A percentile compares a stretch with the other conserved stretches of the same genome.
These are phyloP conservation scores for Sebastes ruberrimus DNA, from an alignment of 2,797 vertebrate genomes.

Conservation along the genomic window DNA sequence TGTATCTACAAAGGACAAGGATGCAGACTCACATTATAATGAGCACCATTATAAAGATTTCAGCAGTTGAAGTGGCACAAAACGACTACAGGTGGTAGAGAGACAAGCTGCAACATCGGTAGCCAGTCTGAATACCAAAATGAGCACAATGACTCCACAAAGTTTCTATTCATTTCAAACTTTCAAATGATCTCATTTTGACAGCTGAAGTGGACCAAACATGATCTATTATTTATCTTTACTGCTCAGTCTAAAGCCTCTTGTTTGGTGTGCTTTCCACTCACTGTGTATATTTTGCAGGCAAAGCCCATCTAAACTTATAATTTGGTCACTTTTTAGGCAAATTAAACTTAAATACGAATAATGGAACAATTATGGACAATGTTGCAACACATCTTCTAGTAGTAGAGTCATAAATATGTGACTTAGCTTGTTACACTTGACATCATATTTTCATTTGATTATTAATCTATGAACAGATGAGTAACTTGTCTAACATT, in stretches of 20 bases:
- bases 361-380: background rate
- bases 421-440: constrained; percentile 23
- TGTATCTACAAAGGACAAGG: background rate
- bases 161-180: background rate
- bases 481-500: constrained; percentile 68
- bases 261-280: background rate
- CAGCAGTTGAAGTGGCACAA: background rate
- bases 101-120: background rate
- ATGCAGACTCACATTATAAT: background rate
- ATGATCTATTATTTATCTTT: background rate
- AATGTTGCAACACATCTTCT: constrained; percentile 1
- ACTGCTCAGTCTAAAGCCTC: background rate
- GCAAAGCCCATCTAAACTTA: background rate
- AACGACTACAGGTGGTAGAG: background rate
- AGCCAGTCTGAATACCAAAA: background rate
- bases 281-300: background rate
- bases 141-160: background rate
- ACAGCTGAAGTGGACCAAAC: background rate
- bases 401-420: constrained; percentile 3
- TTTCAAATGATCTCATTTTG: background rate
- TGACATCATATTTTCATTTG: constrained; percentile 49
- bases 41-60: background rate
- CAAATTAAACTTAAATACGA: background rate
- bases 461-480: constrained; percentile 62
- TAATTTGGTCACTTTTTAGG: background rate